Evolutionary conservation across 1,140 invertebrate genomes (phyloP).

Genomic region (Aphelinus atriplicis): DNA sequence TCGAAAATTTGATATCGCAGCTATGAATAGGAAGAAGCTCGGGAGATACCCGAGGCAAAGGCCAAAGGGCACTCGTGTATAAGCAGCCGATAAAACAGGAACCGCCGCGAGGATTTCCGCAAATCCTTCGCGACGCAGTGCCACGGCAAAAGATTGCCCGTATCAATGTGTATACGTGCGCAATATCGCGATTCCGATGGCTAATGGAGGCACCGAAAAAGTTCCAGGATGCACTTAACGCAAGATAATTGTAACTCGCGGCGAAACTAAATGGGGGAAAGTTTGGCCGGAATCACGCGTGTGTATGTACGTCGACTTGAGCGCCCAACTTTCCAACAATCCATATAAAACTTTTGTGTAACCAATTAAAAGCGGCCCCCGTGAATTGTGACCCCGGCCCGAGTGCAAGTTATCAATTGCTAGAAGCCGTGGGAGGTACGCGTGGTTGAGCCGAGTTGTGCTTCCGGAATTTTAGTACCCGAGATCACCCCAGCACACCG

Average conservation of each 20-base stretch:
- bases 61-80: too few species aligned
- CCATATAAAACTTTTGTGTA: conserved; percentile 5
- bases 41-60: too few species aligned
- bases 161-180: too few species aligned
- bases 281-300: background rate
- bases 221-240: background rate
- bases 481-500: background rate
- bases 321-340: conserved; percentile 12
- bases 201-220: background rate
- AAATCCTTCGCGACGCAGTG: too few species aligned
- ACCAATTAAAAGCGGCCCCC: conserved; percentile 13
- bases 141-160: too few species aligned
- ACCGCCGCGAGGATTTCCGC: too few species aligned
- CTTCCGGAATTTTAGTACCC: too few species aligned
- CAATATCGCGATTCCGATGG: too few species aligned
- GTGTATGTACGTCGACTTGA: background rate
- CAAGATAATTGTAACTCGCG: conserved; percentile 5
- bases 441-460: too few species aligned
- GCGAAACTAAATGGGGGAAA: conserved; percentile 9
- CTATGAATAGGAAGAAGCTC: too few species aligned
- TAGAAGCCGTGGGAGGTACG: background rate
- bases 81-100: too few species aligned
- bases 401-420: conserved; percentile 15
- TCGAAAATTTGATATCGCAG: too few species aligned
- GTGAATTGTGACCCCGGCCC: background rate